Evolutionary conservation across 53 echinoderm and acorn worm species (phyloP), one percentile per base, ranked within the genome.

Genomic region (Holothuria leucospilota): DNA sequence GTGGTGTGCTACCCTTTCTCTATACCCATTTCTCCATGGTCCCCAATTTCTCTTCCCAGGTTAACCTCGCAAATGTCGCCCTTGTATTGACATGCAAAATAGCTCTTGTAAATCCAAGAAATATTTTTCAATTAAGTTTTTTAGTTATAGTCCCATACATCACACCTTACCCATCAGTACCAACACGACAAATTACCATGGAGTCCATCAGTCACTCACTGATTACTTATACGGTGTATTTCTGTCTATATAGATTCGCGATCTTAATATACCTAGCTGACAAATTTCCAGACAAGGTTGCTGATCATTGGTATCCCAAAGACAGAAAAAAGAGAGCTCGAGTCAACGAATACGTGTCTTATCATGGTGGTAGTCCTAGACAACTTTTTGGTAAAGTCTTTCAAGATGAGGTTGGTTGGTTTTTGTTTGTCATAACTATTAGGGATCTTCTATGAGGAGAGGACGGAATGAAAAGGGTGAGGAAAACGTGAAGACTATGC

Each of bases 251-350:
- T 88, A 94, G 95, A 39, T 90, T 88, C 16, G 90, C 92, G 0
- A 94, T 94, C 20, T 63, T 94, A 60, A 90, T 85, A 51, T 94
- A 94, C 65, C 78, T 94, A 12, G 74, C 86, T 42, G 77, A 73
- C 13, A 92, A 82, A 30, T 92, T 84, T 82, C 69, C 69, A 10
- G 59, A 27, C 21, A 75, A 92, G 14, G 59, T 86, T 23, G 85
- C 90, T 13, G 92, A 94, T 71, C 70, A 90, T 29, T 94, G 95
- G 95, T 94, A 92, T 74, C 95, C 95, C 6, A 75, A 74, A 27
- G 95, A 94, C 51, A 10, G 62, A 2, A 61, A 82, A 63, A 82
- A 71, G 15, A 81, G 90, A 11, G 90, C 92, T 40, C 89, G 80
- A 49, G 95, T 94, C 15, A 88, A 90, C 63, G 90, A 90, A 63